phyloP scores from a whole-genome alignment of 1,140 invertebrate species.

The Pachyrhynchus sulphureomaculatus region DNA sequence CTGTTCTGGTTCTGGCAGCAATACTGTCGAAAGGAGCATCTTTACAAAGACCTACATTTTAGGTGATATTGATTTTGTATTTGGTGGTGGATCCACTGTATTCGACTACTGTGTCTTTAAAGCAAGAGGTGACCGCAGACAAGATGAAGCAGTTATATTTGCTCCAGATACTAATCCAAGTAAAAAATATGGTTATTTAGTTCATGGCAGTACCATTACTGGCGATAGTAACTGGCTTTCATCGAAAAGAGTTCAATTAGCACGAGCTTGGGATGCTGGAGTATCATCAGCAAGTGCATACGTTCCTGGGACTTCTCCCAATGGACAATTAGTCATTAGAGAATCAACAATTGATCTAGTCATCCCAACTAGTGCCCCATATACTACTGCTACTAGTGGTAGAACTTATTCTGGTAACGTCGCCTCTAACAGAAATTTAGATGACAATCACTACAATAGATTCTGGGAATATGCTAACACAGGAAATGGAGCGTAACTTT shows the following conservation, averaged over 20 bases:
- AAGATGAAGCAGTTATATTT: slow-evolving; percentile 1
- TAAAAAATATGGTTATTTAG: slow-evolving; percentile 10
- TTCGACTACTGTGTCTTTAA: slow-evolving; percentile 2
- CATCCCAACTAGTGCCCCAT: not conserved
- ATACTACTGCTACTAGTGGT: slow-evolving; percentile 7
- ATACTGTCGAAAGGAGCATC: not conserved
- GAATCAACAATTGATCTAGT: slow-evolving; percentile 5
- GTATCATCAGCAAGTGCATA: slow-evolving; percentile 9
- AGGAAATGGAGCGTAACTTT: slow-evolving; percentile 4
- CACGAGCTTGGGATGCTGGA: slow-evolving; percentile 5
- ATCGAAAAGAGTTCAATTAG: slow-evolving; percentile 4
- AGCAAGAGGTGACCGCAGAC: not conserved
- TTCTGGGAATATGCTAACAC: slow-evolving; percentile 9
- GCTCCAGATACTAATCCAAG: slow-evolving; percentile 4
- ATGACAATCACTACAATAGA: not conserved
- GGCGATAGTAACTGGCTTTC: not conserved
- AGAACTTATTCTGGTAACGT: slow-evolving; percentile 7
- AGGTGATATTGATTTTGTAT: slow-evolving; percentile 21
- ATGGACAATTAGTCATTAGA: slow-evolving; percentile 15
- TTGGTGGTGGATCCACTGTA: slow-evolving; percentile 6
- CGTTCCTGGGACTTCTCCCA: slow-evolving; percentile 2
- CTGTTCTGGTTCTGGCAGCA: not conserved
- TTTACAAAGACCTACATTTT: slow-evolving; percentile 9
- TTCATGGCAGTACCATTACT: slow-evolving; percentile 8
- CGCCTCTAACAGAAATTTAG: not conserved